Conservation (phyloP, 92 coral and sea anemone species). For the Phymanthus crucifer region DNA sequence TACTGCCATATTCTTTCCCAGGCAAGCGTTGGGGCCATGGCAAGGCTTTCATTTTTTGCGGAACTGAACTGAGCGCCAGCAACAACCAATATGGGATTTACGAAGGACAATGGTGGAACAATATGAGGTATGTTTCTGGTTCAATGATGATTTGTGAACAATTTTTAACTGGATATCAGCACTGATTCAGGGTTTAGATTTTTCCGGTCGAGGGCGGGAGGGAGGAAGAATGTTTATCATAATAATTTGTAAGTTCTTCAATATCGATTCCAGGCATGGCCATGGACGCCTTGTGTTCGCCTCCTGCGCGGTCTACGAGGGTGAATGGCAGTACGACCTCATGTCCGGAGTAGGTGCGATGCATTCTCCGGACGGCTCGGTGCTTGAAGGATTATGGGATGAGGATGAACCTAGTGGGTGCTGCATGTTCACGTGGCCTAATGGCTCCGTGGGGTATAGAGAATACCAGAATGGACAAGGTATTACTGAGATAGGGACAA, state of each 20-base stretch:
- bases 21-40: slow-evolving; percentile 74
- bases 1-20: slow-evolving; percentile 6
- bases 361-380: slow-evolving; percentile 65
- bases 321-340: slow-evolving; percentile 76
- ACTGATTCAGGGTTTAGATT: too few relatives aligned
- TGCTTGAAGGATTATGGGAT: slow-evolving; percentile 71
- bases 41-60: slow-evolving; percentile 48
- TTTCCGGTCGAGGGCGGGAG: too few relatives aligned
- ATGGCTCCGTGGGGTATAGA: slow-evolving; percentile 68
- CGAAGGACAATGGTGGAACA: slow-evolving; percentile 63
- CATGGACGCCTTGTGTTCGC: slow-evolving; percentile 60
- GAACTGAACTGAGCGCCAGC: slow-evolving; percentile 14
- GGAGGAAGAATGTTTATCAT: not conserved
- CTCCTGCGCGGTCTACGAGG: slow-evolving; percentile 67
- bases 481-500: not conserved
- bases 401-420: slow-evolving; percentile 67
- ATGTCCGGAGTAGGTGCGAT: slow-evolving; percentile 70
- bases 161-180: not conserved
- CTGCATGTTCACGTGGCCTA: slow-evolving; percentile 78
- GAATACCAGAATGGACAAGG: slow-evolving; percentile 59
- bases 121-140: slow-evolving; percentile 66
- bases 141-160: not conserved
- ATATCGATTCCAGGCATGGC: slow-evolving; percentile 56
- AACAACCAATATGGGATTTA: slow-evolving; percentile 44
- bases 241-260: too few relatives aligned